Evolutionary conservation across 1,140 invertebrate genomes (phyloP).

Genomic region (Chironomus tepperi): DNA sequence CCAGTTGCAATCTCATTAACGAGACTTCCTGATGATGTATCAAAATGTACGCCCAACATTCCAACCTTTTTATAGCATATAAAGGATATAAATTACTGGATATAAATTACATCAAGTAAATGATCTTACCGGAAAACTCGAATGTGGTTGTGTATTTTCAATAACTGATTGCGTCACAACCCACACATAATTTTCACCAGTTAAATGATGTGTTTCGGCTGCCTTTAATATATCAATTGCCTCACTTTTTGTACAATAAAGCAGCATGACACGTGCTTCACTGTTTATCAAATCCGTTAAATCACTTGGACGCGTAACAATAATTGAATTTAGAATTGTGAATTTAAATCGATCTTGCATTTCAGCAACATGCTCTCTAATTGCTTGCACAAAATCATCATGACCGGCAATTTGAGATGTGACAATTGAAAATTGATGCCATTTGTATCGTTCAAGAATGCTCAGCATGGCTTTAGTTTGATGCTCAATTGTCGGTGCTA

Average conservation of each 20-base stretch:
- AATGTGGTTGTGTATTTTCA: constrained; percentile 61
- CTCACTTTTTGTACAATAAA: constrained; percentile 84
- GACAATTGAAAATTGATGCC: constrained; percentile 91
- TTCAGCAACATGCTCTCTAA: constrained; percentile 73
- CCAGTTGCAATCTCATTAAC: constrained; percentile 81
- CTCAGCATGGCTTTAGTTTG: constrained; percentile 89
- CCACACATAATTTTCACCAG: constrained; percentile 93
- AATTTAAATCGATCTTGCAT: constrained; percentile 83
- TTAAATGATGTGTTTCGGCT: constrained; percentile 75
- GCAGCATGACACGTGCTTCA: constrained; percentile 86
- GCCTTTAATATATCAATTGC: constrained; percentile 70
- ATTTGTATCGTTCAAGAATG: constrained; percentile 88
- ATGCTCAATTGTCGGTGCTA: constrained; percentile 88
- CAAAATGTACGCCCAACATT: constrained; percentile 89
- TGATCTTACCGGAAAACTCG: constrained; percentile 65
- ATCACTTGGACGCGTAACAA: constrained; percentile 58
- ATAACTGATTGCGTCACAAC: constrained; percentile 93
- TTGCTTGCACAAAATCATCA: constrained; percentile 88
- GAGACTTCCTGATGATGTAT: constrained; percentile 69
- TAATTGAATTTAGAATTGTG: constrained; percentile 74
- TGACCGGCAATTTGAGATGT: constrained; percentile 89
- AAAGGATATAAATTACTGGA: too few species aligned
- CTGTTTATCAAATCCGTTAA: constrained; percentile 73
- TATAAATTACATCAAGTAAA: too few species aligned
- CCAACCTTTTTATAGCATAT: too few species aligned